A percentile compares a stretch with the other conserved stretches of the same genome.
phyloP scores from a whole-genome alignment of 1,140 invertebrate species.

The Pentalonia nigronervosa region DNA sequence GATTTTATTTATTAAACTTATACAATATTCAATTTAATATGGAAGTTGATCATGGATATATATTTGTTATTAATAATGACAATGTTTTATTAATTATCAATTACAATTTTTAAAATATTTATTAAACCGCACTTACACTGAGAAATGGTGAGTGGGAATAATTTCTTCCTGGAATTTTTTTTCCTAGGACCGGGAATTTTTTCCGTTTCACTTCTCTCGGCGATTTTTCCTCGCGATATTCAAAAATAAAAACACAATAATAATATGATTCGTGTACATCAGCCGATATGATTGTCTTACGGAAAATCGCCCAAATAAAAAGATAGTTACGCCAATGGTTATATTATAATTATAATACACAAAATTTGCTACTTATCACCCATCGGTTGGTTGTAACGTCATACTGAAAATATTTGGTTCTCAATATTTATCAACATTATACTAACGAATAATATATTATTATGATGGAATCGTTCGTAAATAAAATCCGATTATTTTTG shows the following conservation, averaged over 20 bases:
- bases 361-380: not conserved
- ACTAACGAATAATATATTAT: not conserved
- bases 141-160: not conserved
- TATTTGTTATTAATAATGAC: too few relatives aligned
- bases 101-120: too few relatives aligned
- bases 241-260: too few relatives aligned
- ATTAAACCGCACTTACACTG: not conserved
- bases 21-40: not conserved
- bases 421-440: not conserved
- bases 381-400: not conserved
- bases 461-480: not conserved
- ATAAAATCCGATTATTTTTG: not conserved
- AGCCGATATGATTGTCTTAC: too few relatives aligned
- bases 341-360: not conserved
- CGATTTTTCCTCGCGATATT: too few relatives aligned
- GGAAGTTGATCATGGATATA: not conserved
- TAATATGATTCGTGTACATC: too few relatives aligned
- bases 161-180: not conserved
- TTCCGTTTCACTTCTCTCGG: too few relatives aligned
- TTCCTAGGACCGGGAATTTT: too few relatives aligned
- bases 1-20: not conserved
- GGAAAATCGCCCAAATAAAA: not conserved
- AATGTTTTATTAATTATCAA: too few relatives aligned
- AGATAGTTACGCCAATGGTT: not conserved
- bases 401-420: not conserved